Base-by-base conservation (phyloP, 2,797 vertebrate genomes). In the Apogon talboti region DNA sequence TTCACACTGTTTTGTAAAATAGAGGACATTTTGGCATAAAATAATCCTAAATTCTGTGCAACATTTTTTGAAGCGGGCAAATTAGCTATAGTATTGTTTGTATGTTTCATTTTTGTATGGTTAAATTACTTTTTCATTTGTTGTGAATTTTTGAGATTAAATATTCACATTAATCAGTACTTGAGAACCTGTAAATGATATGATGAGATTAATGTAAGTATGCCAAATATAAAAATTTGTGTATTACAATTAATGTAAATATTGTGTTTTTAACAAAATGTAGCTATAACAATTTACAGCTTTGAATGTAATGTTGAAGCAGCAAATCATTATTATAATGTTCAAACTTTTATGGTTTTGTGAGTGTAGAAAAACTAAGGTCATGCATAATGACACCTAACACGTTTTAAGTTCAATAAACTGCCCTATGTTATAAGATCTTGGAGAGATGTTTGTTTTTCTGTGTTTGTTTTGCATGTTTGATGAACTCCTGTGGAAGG, bases 301-400 rank as follows among this genome's bases (percentile, higher is more conserved):
- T 97, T 98, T 98, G 97, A 98, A 99, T 99, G 97, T 98, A 98
- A 99, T 98, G 97, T 98, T 95, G 92, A 93, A 97, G 91, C 89
- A 87, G 94, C 93, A 96, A 96, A 98, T 95, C 95, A 95, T 82
- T 92, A 96, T 97, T 92, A 96, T 97, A 97, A 98, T 98, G 96
- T 98, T 95, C 93, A 96, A 96, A 97, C 96, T 96, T 97, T 98
- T 97, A 97, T 93, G 96, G 96, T 96, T 95, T 97, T 96, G 96
- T 93, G 91, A 89, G 84, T 89, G 87, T 93, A 91, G 90, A 89
- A 85, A 87, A 87, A 87, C 73, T 81, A 88, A 87, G 81, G 88
- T 91, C 79, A 86, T 89, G 76, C 87, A 65, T 81, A 87, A 87
- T 87, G 83, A 88, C 90, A 74, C 76, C 84, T 93, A 92, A 94